Percentiles rank a stretch among this genome's conserved stretches.
Evolutionary conservation across 2,113 vertebrate species (phyloP).

Genomic region (Ictalurus furcatus): DNA sequence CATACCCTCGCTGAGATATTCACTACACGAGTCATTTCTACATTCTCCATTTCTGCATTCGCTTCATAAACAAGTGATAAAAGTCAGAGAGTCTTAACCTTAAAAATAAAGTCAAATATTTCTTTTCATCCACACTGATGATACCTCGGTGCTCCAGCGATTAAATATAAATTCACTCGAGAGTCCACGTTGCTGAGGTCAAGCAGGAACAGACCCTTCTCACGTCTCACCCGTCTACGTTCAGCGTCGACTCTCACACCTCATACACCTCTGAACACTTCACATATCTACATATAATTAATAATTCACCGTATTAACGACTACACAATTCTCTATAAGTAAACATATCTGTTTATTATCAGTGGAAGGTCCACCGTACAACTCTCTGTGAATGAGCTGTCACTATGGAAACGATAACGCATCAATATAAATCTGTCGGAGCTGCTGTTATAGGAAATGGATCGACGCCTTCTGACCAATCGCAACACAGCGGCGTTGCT

Average conservation of each 20-base stretch:
- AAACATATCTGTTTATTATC: neutral
- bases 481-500: neutral
- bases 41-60: neutral
- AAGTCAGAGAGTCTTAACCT: neutral
- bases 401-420: neutral
- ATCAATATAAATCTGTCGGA: neutral
- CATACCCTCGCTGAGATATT: neutral
- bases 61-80: neutral
- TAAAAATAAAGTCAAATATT: conserved; percentile 10
- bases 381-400: neutral
- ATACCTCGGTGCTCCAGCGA: neutral
- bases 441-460: neutral
- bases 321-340: neutral
- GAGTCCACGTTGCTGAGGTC: neutral
- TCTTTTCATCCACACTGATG: neutral
- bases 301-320: neutral
- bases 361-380: neutral
- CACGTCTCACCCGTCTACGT: neutral
- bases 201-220: neutral
- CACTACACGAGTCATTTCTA: neutral
- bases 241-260: neutral
- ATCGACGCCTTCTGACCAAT: neutral
- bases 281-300: neutral
- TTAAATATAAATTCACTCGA: neutral
- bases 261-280: neutral